Conservation (phyloP, 2,797 vertebrate species). For the Epinephelus coioides region DNA sequence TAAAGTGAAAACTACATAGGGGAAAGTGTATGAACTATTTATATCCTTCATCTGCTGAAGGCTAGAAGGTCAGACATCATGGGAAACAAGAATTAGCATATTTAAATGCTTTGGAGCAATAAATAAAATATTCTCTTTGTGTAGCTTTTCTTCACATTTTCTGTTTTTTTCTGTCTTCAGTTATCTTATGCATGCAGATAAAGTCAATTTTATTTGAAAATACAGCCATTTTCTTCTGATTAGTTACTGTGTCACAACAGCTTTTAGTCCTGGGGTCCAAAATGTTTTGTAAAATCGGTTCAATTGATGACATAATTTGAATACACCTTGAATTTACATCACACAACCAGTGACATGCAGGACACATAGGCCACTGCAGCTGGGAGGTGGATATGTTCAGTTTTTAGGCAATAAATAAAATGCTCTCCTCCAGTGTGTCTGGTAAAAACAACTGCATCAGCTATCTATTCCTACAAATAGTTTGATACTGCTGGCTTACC, state of each 20-base stretch:
- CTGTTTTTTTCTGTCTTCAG: neutral
- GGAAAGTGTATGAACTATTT: slow-evolving; percentile 76
- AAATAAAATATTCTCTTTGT: slow-evolving; percentile 77
- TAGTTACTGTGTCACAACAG: neutral
- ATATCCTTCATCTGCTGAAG: slow-evolving; percentile 66
- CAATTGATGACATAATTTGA: neutral
- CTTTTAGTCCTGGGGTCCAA: neutral
- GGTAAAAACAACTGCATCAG: no score
- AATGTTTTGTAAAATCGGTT: neutral
- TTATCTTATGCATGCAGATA: slow-evolving; percentile 18
- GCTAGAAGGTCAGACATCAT: slow-evolving; percentile 71
- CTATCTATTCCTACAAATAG: no score
- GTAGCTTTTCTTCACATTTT: slow-evolving; percentile 31
- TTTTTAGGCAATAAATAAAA: no score
- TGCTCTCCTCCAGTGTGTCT: no score
- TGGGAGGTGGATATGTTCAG: no score
- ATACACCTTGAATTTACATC: no score
- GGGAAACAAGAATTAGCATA: slow-evolving; percentile 80
- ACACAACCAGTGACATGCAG: no score
- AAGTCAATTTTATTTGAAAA: slow-evolving; percentile 8
- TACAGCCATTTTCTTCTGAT: neutral
- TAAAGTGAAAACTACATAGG: slow-evolving; percentile 64
- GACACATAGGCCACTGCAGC: no score
- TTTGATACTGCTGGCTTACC: no score
- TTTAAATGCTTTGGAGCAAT: slow-evolving; percentile 74